A percentile compares a stretch with the other conserved stretches of the same genome.
Conservation (phyloP, 2,888 invertebrate genomes). For the Tetropium fuscum region DNA sequence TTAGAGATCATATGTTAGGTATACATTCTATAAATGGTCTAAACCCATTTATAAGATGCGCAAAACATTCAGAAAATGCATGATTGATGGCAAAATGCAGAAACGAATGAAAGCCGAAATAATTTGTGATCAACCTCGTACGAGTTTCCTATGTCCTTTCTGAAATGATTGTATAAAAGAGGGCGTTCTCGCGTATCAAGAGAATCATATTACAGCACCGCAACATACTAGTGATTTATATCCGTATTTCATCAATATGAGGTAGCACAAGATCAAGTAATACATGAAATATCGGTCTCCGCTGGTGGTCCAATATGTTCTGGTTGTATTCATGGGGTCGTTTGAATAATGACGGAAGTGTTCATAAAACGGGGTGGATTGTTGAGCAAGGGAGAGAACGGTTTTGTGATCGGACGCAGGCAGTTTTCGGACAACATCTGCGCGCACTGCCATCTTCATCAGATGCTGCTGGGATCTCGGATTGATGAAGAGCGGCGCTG, state of each 20-base stretch:
- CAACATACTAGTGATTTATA: too few relatives aligned
- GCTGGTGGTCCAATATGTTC: constrained; percentile 39
- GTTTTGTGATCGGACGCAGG: constrained; percentile 4
- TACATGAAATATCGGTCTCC: constrained; percentile 41
- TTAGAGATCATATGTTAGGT: too few relatives aligned
- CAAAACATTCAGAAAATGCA: too few relatives aligned
- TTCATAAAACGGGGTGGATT: constrained; percentile 5
- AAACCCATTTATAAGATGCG: too few relatives aligned
- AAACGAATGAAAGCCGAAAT: too few relatives aligned
- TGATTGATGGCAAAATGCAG: too few relatives aligned
- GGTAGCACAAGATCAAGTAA: constrained; percentile 37
- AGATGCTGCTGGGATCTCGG: constrained; percentile 48
- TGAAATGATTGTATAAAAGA: too few relatives aligned
- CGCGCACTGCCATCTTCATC: constrained; percentile 49
- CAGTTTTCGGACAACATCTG: constrained; percentile 30
- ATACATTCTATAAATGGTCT: too few relatives aligned
- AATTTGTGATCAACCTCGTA: too few relatives aligned
- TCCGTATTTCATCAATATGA: constrained; percentile 40
- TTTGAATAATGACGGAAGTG: constrained; percentile 6
- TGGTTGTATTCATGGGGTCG: constrained; percentile 16
- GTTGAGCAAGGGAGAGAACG: constrained; percentile 6
- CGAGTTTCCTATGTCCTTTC: too few relatives aligned
- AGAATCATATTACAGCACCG: too few relatives aligned
- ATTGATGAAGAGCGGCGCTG: constrained; percentile 56
- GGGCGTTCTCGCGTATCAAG: too few relatives aligned